Conservation (phyloP, 2,113 vertebrate species). For the Mus spicilegus region DNA sequence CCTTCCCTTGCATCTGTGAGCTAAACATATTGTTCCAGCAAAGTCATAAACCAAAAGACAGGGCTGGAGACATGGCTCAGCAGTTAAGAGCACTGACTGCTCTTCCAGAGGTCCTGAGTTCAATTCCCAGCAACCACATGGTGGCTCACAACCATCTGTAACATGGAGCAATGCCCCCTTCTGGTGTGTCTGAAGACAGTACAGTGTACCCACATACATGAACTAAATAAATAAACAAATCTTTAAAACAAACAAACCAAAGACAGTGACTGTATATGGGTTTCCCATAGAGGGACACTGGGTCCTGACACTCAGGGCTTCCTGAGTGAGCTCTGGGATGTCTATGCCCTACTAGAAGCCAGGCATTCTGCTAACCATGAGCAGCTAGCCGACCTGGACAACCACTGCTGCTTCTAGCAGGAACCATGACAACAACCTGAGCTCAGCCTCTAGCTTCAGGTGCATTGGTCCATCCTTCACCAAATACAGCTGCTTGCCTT, state of each 20-base stretch:
- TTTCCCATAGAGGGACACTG: constrained; percentile 9
- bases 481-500: neutral
- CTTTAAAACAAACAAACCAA: neutral
- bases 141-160: too few species aligned
- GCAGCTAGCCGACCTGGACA: neutral
- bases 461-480: neutral
- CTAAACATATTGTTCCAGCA: neutral
- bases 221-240: too few species aligned
- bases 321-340: neutral
- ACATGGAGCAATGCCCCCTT: too few species aligned
- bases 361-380: neutral
- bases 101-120: too few species aligned
- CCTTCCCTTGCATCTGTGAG: constrained; percentile 2
- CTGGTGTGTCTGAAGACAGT: too few species aligned
- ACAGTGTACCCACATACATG: too few species aligned
- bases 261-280: neutral
- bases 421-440: neutral
- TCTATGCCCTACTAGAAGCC: neutral
- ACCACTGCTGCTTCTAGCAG: neutral
- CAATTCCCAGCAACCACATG: too few species aligned
- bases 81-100: too few species aligned
- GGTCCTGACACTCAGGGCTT: neutral
- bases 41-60: neutral
- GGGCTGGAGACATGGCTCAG: too few species aligned
- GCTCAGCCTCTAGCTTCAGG: neutral